These are phyloP conservation scores for Bimastos eiseni DNA, from an alignment of 2,888 invertebrate species.

Conservation along the genomic window DNA sequence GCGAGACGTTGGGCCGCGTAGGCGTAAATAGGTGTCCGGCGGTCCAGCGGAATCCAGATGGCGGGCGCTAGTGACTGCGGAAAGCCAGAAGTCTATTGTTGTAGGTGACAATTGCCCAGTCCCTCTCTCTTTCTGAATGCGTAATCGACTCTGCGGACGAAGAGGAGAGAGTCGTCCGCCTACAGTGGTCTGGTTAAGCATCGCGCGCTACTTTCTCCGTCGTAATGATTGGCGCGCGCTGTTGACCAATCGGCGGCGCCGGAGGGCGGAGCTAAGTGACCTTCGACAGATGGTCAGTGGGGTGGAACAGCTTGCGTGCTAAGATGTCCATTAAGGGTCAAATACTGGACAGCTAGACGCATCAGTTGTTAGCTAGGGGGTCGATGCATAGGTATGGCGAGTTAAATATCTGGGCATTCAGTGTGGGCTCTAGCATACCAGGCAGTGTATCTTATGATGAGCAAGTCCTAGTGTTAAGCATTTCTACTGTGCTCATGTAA, in stretches of 20 bases:
- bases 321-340: background rate
- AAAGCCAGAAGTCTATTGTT: slow-evolving; percentile 6
- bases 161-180: background rate
- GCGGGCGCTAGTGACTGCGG: background rate
- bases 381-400: background rate
- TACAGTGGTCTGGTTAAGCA: background rate
- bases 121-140: background rate
- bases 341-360: background rate
- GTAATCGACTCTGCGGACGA: background rate
- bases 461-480: background rate
- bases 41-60: background rate
- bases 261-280: background rate
- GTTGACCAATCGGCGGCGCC: background rate
- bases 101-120: background rate
- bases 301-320: background rate
- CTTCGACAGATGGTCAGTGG: background rate
- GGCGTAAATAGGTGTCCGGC: background rate
- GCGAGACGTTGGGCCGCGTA: background rate
- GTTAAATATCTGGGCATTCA: background rate
- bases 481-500: background rate
- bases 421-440: background rate
- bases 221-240: background rate
- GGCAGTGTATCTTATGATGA: background rate
- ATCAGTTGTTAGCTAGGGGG: background rate
- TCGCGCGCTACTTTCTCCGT: background rate